Evolutionary conservation across 2,113 vertebrate species (phyloP), one percentile per base, ranked within the genome.

Genomic region (Beaufortia kweichowensis): DNA sequence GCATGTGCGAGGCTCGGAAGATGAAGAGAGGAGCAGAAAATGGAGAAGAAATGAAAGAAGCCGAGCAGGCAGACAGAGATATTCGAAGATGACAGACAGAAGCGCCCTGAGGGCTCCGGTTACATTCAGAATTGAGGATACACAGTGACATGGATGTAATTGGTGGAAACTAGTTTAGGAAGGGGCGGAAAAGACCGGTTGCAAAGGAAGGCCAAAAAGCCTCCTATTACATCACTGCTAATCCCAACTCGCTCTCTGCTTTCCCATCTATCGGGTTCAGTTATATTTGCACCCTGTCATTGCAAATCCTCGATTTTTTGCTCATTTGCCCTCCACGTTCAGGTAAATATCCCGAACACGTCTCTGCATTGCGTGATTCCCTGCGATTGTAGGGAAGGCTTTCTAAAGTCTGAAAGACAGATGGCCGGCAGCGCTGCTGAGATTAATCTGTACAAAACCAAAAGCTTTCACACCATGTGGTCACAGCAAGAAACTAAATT

Each of bases 81-180:
- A 78, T 35, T 66, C 55, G 50, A 82, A 82, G 82, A 85, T 81
- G 26, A 46, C 65, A 71, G 75, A 79, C 67, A 63, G 81, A 53
- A 78, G 80, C 77, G 85, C 83, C 89, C 89, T 83, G 75, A 59
- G 87, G 89, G 89, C 84, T 83, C 79, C 81, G 86, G 88, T 87
- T 88, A 85, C 85, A 87, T 88, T 88, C 83, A 84, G 84, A 90
- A 89, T 88, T 86, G 84, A 78, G 88, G 88, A 86, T 69, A 73
- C 80, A 91, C 85, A 73, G 84, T 85, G 88, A 88, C 87, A 83
- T 86, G 85, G 85, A 89, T 84, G 86, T 91, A 91, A 91, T 89
- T 87, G 89, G 87, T 84, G 85, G 88, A 90, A 91, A 91, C 83
- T 86, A 84, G 81, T 84, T 84, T 59, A 46, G 71, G 84, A 61